A percentile compares a stretch with the other conserved stretches of the same genome.
phyloP scores from a whole-genome alignment of 2,797 vertebrate genomes.

The Columba guinea region DNA sequence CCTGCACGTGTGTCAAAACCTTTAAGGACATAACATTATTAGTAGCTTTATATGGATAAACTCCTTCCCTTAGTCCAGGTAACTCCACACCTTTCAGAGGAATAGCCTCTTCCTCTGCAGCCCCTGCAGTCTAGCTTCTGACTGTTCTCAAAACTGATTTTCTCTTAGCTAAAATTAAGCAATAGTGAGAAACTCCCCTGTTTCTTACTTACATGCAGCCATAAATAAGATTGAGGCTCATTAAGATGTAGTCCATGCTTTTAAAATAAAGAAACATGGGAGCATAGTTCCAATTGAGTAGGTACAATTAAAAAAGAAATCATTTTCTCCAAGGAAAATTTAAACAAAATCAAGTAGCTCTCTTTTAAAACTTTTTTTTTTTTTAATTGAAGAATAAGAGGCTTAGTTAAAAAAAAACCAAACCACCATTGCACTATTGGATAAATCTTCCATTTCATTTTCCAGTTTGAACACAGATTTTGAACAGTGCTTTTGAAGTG shows the following conservation, averaged over 20 bases:
- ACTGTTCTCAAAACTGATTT: background rate
- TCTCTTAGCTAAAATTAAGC: background rate
- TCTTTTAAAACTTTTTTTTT: background rate
- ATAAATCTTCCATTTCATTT: background rate
- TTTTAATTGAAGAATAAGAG: background rate
- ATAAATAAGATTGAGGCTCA: background rate
- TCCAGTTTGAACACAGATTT: background rate
- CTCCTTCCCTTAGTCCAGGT: background rate
- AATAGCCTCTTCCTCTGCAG: background rate
- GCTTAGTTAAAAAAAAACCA: background rate
- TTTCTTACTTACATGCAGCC: background rate
- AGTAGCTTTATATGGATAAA: background rate
- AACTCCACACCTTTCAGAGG: background rate
- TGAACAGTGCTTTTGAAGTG: background rate
- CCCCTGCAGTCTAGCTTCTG: background rate
- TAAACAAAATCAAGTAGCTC: background rate
- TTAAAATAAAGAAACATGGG: background rate
- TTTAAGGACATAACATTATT: background rate
- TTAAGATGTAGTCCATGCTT: background rate
- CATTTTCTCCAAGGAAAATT: background rate
- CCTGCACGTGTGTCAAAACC: background rate
- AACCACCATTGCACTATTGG: background rate
- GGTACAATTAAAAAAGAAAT: background rate
- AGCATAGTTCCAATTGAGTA: background rate
- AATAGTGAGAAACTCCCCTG: background rate